Evolutionary conservation across 2,113 vertebrate species (phyloP).

Genomic region (Sus scrofa): T2T-Sscrofa CM000826.6:131578001-131578500

Average conservation of each 20-base stretch:
- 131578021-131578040: background rate
- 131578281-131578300: background rate
- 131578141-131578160: background rate
- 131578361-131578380: background rate
- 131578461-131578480: background rate
- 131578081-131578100: background rate
- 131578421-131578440: background rate
- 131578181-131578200: background rate
- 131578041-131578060: background rate
- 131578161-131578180: background rate
- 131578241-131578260: background rate
- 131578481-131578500: background rate
- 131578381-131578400: background rate
- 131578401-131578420: slow-evolving; percentile 3
- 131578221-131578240: background rate
- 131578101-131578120: background rate
- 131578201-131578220: background rate
- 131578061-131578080: background rate
- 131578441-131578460: background rate
- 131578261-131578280: background rate
- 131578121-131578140: slow-evolving; percentile 31
- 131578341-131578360: background rate
- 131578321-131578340: background rate
- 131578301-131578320: background rate
- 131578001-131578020: background rate